phyloP scores from a whole-genome alignment of 2,113 vertebrate genomes.

The Taxidea taxus region DNA sequence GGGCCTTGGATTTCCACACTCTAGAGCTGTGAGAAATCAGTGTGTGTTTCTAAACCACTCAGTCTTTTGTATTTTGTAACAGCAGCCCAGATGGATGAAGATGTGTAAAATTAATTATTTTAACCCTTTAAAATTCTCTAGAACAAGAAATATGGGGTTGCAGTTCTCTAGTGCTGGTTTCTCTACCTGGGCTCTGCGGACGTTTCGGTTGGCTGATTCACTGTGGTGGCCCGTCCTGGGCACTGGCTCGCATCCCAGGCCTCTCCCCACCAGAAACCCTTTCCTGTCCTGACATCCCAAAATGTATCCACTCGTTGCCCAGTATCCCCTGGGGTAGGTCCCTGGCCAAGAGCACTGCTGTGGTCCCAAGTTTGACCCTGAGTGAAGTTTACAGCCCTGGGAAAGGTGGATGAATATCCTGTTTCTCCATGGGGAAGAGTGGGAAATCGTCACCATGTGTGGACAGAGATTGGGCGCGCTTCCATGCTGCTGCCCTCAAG shows the following conservation, averaged over 20 bases:
- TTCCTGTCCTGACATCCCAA: neutral
- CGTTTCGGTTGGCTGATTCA: no score
- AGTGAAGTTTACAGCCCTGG: neutral
- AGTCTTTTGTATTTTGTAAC: neutral
- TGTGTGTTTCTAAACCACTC: neutral
- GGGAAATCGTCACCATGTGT: rapidly evolving
- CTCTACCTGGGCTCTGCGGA: rapidly evolving
- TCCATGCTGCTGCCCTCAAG: rapidly evolving
- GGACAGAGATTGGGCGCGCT: rapidly evolving
- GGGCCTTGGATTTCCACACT: neutral
- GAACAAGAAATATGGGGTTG: neutral
- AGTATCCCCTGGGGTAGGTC: neutral
- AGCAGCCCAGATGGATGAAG: neutral
- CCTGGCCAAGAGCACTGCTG: neutral
- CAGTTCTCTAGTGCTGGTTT: neutral
- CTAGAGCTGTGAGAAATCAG: neutral
- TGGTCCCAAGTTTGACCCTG: neutral
- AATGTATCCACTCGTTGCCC: neutral
- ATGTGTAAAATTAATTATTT: neutral
- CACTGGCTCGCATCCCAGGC: no score
- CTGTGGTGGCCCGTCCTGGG: neutral
- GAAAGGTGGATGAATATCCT: rapidly evolving
- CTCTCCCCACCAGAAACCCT: neutral
- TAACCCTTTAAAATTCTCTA: neutral
- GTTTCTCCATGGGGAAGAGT: rapidly evolving